phyloP scores from a whole-genome alignment of 1,140 invertebrate species.

The Bombus huntii region DNA sequence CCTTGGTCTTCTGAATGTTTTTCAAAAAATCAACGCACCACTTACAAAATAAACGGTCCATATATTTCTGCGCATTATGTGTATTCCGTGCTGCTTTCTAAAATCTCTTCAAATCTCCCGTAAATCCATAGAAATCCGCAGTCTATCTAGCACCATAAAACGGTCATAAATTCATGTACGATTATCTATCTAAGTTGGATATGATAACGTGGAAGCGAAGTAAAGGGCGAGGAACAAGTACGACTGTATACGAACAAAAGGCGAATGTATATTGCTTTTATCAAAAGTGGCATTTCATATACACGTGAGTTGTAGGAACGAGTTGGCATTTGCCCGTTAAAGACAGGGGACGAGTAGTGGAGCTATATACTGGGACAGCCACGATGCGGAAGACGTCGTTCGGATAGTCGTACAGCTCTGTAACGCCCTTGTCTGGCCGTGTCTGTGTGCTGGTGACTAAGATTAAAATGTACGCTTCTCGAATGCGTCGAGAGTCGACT shows the following conservation, averaged over 20 bases:
- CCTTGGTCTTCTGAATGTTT: too few relatives aligned
- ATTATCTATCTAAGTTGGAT: too few relatives aligned
- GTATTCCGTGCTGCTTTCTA: too few relatives aligned
- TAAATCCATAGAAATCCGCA: too few relatives aligned
- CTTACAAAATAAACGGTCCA: too few relatives aligned
- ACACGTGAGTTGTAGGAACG: background rate
- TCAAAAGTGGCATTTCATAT: slow-evolving; percentile 12
- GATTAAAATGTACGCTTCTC: slow-evolving; percentile 67
- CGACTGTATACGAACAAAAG: background rate
- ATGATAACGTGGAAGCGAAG: too few relatives aligned
- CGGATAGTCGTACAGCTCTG: slow-evolving; percentile 27
- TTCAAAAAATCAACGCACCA: too few relatives aligned
- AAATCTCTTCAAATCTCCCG: too few relatives aligned
- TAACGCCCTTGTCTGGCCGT: slow-evolving; percentile 20
- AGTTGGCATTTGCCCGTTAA: slow-evolving; percentile 19
- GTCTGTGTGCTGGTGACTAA: slow-evolving; percentile 51
- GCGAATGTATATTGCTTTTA: background rate
- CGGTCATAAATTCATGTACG: too few relatives aligned
- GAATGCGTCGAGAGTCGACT: slow-evolving; percentile 63
- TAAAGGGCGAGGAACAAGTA: background rate
- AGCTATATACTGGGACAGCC: background rate
- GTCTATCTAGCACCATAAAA: too few relatives aligned
- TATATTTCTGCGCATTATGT: too few relatives aligned
- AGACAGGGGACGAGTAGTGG: background rate
- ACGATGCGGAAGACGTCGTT: slow-evolving; percentile 48